Percentiles rank a stretch among this genome's conserved stretches.
Conservation (phyloP, 2,888 invertebrate species). For the Tenthredo scrophulariae region DNA sequence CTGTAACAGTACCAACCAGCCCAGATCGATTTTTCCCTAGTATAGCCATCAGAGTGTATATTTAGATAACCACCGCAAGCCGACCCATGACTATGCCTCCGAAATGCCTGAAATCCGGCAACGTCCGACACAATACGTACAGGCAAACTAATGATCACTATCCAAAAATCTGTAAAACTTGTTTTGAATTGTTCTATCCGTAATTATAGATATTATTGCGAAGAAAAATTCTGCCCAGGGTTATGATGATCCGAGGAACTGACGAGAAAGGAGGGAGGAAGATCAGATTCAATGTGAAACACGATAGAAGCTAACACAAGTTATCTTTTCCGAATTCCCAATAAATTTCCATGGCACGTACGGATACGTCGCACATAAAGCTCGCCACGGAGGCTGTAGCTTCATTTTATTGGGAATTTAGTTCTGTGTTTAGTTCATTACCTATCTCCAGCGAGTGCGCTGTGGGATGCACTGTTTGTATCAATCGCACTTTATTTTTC, state of each 20-base stretch:
- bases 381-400: background rate
- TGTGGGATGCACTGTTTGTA: background rate
- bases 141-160: background rate
- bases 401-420: background rate
- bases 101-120: background rate
- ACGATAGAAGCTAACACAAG: too few relatives aligned
- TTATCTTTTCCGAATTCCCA: too few relatives aligned
- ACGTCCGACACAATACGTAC: background rate
- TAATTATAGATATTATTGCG: too few relatives aligned
- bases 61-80: background rate
- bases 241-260: too few relatives aligned
- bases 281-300: too few relatives aligned
- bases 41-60: conserved; percentile 2
- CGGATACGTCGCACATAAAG: background rate
- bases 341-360: background rate
- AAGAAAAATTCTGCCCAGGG: too few relatives aligned
- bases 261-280: too few relatives aligned
- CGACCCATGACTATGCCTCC: background rate
- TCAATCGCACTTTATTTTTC: background rate
- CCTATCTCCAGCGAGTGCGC: background rate
- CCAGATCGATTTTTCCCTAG: conserved; percentile 29
- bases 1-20: background rate
- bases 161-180: background rate
- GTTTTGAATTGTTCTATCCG: background rate
- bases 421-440: background rate